These are phyloP conservation scores for Thaleichthys pacificus DNA, from an alignment of 2,797 vertebrate genomes.

Conservation along the genomic window DNA sequence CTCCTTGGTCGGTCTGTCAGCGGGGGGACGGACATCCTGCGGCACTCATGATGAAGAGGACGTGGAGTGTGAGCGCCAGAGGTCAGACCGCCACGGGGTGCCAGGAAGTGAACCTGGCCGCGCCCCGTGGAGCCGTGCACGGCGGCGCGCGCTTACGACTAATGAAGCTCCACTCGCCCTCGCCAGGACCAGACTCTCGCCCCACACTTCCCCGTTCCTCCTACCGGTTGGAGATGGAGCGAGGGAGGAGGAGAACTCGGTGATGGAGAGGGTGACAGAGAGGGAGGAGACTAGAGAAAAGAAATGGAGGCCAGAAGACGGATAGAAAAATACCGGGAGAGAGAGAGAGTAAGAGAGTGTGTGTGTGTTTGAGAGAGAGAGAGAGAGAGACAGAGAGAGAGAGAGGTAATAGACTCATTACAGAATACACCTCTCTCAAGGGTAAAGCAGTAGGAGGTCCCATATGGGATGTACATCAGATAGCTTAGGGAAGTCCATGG, in stretches of 20 bases:
- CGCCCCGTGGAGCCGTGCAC: constrained; percentile 48
- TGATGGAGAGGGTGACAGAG: constrained; percentile 30
- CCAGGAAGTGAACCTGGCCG: constrained; percentile 68
- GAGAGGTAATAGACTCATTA: constrained; percentile 65
- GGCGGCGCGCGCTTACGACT: constrained; percentile 37
- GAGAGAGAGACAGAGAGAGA: constrained; percentile 34
- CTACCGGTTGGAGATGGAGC: constrained; percentile 43
- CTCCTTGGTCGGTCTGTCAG: constrained; percentile 63
- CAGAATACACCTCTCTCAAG: constrained; percentile 65
- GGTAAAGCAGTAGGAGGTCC: constrained; percentile 68
- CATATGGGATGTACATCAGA: constrained; percentile 64
- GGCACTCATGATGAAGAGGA: constrained; percentile 73
- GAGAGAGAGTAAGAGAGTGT: constrained; percentile 23
- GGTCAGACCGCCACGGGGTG: constrained; percentile 67
- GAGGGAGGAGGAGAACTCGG: constrained; percentile 46
- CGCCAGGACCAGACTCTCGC: constrained; percentile 46
- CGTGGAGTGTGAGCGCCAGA: constrained; percentile 58
- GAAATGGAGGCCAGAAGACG: constrained; percentile 12
- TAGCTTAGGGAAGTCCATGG: constrained; percentile 47
- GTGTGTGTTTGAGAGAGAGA: neutral
- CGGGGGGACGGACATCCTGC: constrained; percentile 58
- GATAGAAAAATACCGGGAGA: constrained; percentile 32
- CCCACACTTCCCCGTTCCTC: constrained; percentile 37
- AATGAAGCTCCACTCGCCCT: constrained; percentile 50
- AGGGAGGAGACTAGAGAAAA: constrained; percentile 35